Base-by-base conservation (phyloP, 2,797 vertebrate genomes). In the Myotis pilosus region DNA sequence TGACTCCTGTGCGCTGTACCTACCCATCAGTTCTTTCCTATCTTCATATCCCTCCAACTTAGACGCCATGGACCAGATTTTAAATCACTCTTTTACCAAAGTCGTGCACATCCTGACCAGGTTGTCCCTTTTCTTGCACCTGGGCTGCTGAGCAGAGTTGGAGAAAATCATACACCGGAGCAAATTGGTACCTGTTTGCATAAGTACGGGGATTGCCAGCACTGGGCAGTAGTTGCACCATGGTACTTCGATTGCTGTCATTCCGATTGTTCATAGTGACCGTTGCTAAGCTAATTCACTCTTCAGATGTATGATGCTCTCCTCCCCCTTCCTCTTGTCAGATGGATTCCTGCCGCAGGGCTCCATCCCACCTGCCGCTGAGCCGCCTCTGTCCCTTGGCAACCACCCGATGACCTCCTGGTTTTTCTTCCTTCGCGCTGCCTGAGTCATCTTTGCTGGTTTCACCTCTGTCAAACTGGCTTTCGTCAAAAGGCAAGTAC, bases 181-280 rank as follows among this genome's bases (percentile, higher is more conserved):
- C 11, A 25, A 22, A 28, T 2, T 11, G 72, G 71, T 8, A 19
- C 53, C 30, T 71, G 44, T 55, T 25, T 0, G 3, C 0, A 0
- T 75, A 8, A 60, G 17, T 55, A 44, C 25, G 7, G 30, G 55
- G 4, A 8, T 17, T 12, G 47, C 36, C 11, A 30, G 41, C 2
- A 3, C 49, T 12, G 33, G 19, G 23, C 8, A 16, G 38, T 30
- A 4, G 5, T 12, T 6, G 12, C 30, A 23, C 41, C 11, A 0
- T 53, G 28, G 25, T 38, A 23, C 6, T 49, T 60, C 15, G 53
- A 53, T 20, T 41, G n/a, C 74, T 28, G 28, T 36, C 60, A 1
- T 47, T 4, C 19, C 11, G 7, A 23, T 22, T 28, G 17, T 87
- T 33, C 62, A 1, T 8, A 30, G 53, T 15, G 72, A 66, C 82